Evolutionary conservation across 1,140 invertebrate species (phyloP), one percentile per base, ranked within the genome.

Genomic region (Lasioglossum albipes): DNA sequence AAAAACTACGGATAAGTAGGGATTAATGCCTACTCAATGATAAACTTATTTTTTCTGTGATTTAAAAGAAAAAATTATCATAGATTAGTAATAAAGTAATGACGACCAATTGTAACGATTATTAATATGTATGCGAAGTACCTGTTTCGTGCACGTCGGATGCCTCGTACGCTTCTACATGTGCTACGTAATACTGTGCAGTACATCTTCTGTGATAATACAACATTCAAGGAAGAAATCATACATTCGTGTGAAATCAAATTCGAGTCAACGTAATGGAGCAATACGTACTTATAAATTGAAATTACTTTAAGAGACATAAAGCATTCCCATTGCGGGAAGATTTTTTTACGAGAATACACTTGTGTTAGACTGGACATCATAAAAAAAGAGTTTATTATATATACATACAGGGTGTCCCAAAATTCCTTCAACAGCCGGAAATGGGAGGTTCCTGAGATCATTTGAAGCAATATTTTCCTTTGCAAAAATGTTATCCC

Each of bases 141-240:
- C 20, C 20, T n/a, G 18, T 59, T 6, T 59, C 20, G 20, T 59
- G 18, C 20, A 59, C 20, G 52, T n/a, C 20, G 9, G 20, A 59
- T n/a, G 7, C 57, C 7, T 59, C 57, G 57, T 20, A 59, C 57
- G n/a, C 57, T 7, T 9, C 20, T 97, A 96, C 93, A 96, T 96
- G 71, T 96, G 96, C n/a, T 96, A 97, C 12, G 97, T 97, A 88
- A 94, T 74, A 93, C 73, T 81, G 91, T 89, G 61, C 54, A 75
- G 20, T 81, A 78, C 16, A 81, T 45, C 75, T 83, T 81, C 85
- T 89, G 84, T 85, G 79, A 84, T 83, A 86, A 69, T 80, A 81
- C 67, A 62, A 68, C 73, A 41, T 66, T 52, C 41, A 80, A 82
- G 64, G 13, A 20, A 81, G 77, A 71, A 85, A 79, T 86, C 72